phyloP scores from a whole-genome alignment of 2,888 invertebrate species.

The Ommatoiulus sabulosus region DNA sequence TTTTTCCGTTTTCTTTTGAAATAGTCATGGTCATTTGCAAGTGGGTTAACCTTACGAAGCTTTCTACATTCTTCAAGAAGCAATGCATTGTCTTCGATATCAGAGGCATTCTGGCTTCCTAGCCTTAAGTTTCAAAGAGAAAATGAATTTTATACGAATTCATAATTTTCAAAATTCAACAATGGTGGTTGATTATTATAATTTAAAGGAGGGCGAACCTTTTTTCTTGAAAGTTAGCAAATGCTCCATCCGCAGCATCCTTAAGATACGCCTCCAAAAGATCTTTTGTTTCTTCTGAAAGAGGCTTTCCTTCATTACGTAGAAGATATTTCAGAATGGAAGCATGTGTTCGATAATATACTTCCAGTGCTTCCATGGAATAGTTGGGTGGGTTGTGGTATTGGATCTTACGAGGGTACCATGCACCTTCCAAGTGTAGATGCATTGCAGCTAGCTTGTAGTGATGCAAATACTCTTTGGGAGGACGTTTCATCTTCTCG shows the following conservation, averaged over 20 bases:
- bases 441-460: conserved; percentile 75
- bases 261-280: conserved; percentile 65
- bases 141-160: not conserved
- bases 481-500: conserved; percentile 84
- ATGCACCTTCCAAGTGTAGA: conserved; percentile 82
- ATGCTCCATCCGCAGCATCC: conserved; percentile 66
- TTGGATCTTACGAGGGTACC: conserved; percentile 86
- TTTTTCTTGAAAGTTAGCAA: conserved; percentile 65
- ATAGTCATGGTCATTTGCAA: conserved; percentile 65
- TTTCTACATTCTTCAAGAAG: conserved; percentile 53
- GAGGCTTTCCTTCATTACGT: conserved; percentile 78
- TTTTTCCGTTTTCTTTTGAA: conserved; percentile 61
- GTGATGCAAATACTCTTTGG: conserved; percentile 68
- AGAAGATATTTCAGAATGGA: conserved; percentile 89
- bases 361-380: conserved; percentile 88
- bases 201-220: conserved; percentile 53
- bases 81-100: conserved; percentile 52
- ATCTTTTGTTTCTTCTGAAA: conserved; percentile 66
- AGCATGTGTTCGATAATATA: conserved; percentile 81
- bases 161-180: conserved; percentile 14
- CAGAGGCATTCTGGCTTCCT: conserved; percentile 50
- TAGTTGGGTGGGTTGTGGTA: conserved; percentile 85
- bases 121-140: not conserved
- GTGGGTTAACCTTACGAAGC: conserved; percentile 49
- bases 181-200: not conserved